phyloP scores from a whole-genome alignment of 2,797 vertebrate species.

The Molothrus ater region DNA sequence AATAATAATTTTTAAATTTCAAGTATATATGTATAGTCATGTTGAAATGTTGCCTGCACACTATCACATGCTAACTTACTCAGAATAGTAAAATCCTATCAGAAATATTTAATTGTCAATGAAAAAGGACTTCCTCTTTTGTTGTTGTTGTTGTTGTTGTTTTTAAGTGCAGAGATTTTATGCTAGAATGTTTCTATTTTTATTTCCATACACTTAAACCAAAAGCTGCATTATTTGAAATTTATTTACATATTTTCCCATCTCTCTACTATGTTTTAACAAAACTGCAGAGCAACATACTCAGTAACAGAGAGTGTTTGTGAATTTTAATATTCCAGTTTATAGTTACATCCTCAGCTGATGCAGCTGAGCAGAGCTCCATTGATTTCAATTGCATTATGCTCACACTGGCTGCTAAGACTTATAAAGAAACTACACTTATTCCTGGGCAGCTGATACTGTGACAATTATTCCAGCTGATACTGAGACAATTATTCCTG shows the following conservation, averaged over 20 bases:
- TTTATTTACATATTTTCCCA: neutral
- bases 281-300: neutral
- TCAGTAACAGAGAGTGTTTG: neutral
- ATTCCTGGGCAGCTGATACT: neutral
- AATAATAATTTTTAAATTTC: neutral
- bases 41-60: neutral
- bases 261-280: neutral
- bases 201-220: neutral
- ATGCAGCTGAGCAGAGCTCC: neutral
- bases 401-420: neutral
- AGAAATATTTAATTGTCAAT: neutral
- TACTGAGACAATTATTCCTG: neutral
- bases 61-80: neutral
- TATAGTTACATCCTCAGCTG: neutral
- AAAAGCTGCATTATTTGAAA: neutral
- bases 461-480: neutral
- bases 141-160: neutral
- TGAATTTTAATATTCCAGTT: neutral
- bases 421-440: neutral
- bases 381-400: neutral
- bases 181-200: neutral
- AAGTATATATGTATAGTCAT: neutral
- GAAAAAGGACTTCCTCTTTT: neutral
- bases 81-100: neutral
- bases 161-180: neutral